Evolutionary conservation across 2,797 vertebrate genomes (phyloP).

Genomic region (Halcyon smyrnensis): DNA sequence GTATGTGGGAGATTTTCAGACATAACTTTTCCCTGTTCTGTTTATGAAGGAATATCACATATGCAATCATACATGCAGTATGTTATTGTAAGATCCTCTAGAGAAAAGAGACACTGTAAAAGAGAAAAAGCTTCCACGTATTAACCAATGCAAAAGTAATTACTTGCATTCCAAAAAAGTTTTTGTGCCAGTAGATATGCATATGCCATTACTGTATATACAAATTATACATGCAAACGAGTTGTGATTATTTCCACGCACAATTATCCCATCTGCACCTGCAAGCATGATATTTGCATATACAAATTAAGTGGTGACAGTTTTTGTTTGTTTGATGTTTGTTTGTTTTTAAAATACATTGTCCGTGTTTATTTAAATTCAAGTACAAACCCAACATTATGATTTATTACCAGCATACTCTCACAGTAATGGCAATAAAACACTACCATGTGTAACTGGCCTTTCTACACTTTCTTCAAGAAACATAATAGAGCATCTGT

Average conservation of each 20-base stretch:
- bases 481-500: rapidly evolving
- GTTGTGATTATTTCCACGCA: slow-evolving; percentile 1
- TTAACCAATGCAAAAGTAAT: not conserved
- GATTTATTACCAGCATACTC: not conserved
- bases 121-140: not conserved
- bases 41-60: not conserved
- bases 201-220: not conserved
- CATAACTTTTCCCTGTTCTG: not conserved
- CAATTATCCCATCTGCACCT: slow-evolving; percentile 26
- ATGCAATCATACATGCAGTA: rapidly evolving
- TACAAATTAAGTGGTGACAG: not conserved
- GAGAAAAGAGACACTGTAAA: not conserved
- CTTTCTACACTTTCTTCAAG: not conserved
- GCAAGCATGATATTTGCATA: slow-evolving; percentile 12
- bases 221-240: slow-evolving; percentile 44
- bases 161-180: not conserved
- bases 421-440: not conserved
- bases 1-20: not conserved
- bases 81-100: not conserved
- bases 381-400: not conserved
- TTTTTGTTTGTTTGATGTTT: not conserved
- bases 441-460: rapidly evolving
- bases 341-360: not conserved
- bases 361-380: not conserved
- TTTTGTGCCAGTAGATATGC: not conserved